A percentile compares a stretch with the other conserved stretches of the same genome.
phyloP scores from a whole-genome alignment of 2,113 vertebrate genomes.

The Aleadryas rufinucha region DNA sequence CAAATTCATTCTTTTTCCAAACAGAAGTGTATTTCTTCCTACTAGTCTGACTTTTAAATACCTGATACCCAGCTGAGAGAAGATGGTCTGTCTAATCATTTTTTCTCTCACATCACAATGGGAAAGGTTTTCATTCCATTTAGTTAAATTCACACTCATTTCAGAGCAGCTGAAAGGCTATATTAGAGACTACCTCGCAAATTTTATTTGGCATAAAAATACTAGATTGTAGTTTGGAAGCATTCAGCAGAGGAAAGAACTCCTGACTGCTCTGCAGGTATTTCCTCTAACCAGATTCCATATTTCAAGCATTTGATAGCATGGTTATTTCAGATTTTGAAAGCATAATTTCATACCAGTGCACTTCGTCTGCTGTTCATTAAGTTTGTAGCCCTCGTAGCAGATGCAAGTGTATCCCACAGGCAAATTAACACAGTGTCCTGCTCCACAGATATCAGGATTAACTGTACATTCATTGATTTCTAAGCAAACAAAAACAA shows the following conservation, averaged over 20 bases:
- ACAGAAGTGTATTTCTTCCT: background rate
- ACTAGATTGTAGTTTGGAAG: background rate
- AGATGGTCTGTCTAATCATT: background rate
- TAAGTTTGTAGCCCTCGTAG: slow-evolving; percentile 81
- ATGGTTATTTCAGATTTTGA: background rate
- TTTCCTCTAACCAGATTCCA: background rate
- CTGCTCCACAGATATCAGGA: slow-evolving; percentile 89
- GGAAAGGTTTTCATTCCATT: background rate
- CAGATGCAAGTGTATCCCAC: slow-evolving; percentile 92
- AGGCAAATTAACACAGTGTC: slow-evolving; percentile 88
- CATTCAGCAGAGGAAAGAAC: background rate
- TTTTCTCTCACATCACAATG: background rate
- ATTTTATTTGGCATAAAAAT: background rate
- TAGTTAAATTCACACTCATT: background rate
- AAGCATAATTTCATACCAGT: slow-evolving; percentile 76
- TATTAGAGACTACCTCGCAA: background rate
- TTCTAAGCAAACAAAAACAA: slow-evolving; percentile 72
- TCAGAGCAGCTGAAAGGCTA: background rate
- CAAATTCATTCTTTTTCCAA: background rate
- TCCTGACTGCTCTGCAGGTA: background rate
- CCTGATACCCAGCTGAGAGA: background rate
- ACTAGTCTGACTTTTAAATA: background rate
- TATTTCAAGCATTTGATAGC: background rate
- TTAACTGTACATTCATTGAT: slow-evolving; percentile 92
- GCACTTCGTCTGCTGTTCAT: slow-evolving; percentile 81